phyloP scores from a whole-genome alignment of 2,113 vertebrate genomes.

The Lophotis ruficrista region DNA sequence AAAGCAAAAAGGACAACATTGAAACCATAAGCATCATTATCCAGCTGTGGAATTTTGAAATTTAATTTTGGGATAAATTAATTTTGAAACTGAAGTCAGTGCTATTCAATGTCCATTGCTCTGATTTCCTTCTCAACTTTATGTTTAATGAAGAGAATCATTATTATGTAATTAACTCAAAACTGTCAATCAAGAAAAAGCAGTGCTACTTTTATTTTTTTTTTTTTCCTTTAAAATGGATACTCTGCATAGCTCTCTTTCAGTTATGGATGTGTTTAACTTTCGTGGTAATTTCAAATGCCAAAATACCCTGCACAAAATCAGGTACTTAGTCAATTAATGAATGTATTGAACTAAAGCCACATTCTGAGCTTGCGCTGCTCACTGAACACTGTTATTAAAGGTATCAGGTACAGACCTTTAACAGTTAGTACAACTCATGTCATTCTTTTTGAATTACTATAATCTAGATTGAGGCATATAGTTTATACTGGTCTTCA shows the following conservation, averaged over 20 bases:
- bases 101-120: background rate
- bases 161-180: background rate
- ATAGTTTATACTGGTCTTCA: background rate
- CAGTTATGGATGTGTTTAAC: background rate
- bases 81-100: background rate
- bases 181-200: background rate
- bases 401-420: background rate
- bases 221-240: background rate
- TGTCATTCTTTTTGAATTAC: background rate
- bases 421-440: background rate
- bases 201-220: background rate
- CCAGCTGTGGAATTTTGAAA: background rate
- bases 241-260: background rate
- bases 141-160: background rate
- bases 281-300: background rate
- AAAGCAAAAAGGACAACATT: background rate
- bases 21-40: background rate
- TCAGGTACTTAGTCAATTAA: background rate
- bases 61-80: background rate
- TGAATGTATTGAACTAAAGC: background rate
- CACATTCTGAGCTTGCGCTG: background rate
- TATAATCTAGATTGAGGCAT: background rate
- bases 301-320: background rate
- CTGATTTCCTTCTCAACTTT: background rate
- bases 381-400: background rate